Evolutionary conservation across 2,888 invertebrate genomes (phyloP).

Genomic region (Celastrina argiolus): DNA sequence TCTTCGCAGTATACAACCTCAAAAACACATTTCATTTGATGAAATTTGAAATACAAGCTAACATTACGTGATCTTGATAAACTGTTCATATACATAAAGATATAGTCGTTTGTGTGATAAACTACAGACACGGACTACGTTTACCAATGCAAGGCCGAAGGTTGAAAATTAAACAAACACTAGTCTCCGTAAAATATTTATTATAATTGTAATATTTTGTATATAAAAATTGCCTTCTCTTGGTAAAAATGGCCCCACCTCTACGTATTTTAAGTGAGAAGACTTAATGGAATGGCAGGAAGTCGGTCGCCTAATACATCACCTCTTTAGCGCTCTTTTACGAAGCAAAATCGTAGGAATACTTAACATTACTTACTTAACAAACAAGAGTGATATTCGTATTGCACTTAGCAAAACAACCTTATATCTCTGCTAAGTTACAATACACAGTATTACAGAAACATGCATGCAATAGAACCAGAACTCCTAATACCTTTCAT

Average conservation of each 20-base stretch:
- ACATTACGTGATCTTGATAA: background rate
- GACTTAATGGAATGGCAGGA: conserved; percentile 1
- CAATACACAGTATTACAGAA: background rate
- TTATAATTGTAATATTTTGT: conserved; percentile 20
- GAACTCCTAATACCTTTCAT: background rate
- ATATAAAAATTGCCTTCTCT: conserved; percentile 22
- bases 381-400: background rate
- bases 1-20: background rate
- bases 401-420: too few relatives aligned
- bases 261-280: conserved; percentile 22
- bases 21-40: background rate
- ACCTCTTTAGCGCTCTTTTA: background rate
- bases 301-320: background rate
- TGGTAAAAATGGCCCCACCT: conserved; percentile 20
- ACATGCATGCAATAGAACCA: background rate
- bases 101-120: background rate
- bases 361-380: conserved; percentile 1
- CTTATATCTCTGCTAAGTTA: background rate
- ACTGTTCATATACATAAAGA: background rate
- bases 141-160: conserved; percentile 17
- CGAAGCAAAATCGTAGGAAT: background rate
- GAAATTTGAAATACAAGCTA: background rate
- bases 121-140: background rate
- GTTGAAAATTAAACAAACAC: background rate
- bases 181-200: conserved; percentile 14